Base-by-base conservation (phyloP, 2,888 invertebrate genomes). In the Nephrotoma flavescens region DNA sequence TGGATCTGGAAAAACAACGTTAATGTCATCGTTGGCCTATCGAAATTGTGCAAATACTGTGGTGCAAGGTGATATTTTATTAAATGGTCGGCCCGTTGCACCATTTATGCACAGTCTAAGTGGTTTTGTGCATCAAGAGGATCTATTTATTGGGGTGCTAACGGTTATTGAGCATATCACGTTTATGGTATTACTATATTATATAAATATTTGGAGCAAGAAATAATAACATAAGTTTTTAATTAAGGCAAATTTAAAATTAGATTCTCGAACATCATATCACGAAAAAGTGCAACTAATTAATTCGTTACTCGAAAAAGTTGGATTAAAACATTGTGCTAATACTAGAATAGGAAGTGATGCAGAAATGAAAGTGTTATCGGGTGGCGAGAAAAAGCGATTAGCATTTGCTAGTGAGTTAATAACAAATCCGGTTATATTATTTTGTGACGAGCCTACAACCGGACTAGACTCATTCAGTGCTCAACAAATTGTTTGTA, bases 401-500 rank as follows among this genome's bases (percentile, higher is more conserved):
- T 92, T 99, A 31, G 96, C 98, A 0, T 98, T 99, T 90, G 99
- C 98, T 4, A 96, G 97, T 0, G 98, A 98, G 19, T 87, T 92
- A 52, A 91, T 99, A 86, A 98, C 97, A 71, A 96, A 98, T 92
- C 99, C 99, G 0, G 94, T 96, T 0, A 93, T 99, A 47, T 92
- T 99, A 71, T 98, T 99, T 92, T 97, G 98, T 90, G 99, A 99
- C 90, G 99, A 99, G 90, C 98, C 98, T 6, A 99, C 99, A 0
- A 98, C 98, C 0, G 98, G 98, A 0, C 91, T 96, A 87, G 99
- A 99, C 91, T 97, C 98, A 0, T 97, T 95, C 89, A 98, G 98
- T 90, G 98, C 99, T 0, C 96, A 96, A 90, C 96, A 96, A 90
- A 92, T 99, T 87, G 94, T 96, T 87, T 92, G 93, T 6, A 93